A percentile compares a stretch with the other conserved stretches of the same genome.
Conservation (phyloP, 2,888 invertebrate species). For the Ferrisia virgata region DNA sequence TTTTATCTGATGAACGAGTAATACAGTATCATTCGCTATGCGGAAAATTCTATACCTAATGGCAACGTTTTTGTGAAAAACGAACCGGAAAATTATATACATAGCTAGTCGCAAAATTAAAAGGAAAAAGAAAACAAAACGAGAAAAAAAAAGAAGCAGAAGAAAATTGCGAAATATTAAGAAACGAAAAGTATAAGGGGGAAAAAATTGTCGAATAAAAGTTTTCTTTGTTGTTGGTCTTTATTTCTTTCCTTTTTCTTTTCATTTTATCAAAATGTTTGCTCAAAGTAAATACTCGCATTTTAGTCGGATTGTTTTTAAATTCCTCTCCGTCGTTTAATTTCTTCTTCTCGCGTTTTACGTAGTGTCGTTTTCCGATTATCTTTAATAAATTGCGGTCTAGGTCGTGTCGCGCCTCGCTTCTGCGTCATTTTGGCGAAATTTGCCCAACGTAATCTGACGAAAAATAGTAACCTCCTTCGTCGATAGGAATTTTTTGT, state of each 20-base stretch:
- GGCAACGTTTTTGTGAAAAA: constrained; percentile 28
- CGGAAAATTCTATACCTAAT: constrained; percentile 27
- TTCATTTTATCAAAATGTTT: constrained; percentile 25
- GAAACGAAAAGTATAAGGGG: background rate
- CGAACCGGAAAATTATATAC: constrained; percentile 39
- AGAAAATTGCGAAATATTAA: constrained; percentile 35
- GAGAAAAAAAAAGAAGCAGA: background rate
- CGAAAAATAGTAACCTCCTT: background rate
- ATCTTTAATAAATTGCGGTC: constrained; percentile 16
- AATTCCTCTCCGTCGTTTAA: background rate
- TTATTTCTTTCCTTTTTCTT: constrained; percentile 15
- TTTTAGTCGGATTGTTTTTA: constrained; percentile 27
- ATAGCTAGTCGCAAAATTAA: constrained; percentile 33
- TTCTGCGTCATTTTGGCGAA: background rate
- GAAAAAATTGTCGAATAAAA: constrained; percentile 33
- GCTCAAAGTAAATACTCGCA: constrained; percentile 16
- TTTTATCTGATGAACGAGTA: constrained; percentile 33
- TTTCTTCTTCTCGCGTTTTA: background rate
- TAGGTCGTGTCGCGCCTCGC: no score
- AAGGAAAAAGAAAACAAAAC: constrained; percentile 6
- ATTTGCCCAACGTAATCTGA: no score
- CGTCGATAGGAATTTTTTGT: background rate
- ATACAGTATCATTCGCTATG: constrained; percentile 25
- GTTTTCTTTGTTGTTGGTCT: background rate
- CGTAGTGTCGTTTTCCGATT: constrained; percentile 24